Evolutionary conservation across 2,888 invertebrate species (phyloP).

Genomic region (Dryocosmus kuriphilus): DNA sequence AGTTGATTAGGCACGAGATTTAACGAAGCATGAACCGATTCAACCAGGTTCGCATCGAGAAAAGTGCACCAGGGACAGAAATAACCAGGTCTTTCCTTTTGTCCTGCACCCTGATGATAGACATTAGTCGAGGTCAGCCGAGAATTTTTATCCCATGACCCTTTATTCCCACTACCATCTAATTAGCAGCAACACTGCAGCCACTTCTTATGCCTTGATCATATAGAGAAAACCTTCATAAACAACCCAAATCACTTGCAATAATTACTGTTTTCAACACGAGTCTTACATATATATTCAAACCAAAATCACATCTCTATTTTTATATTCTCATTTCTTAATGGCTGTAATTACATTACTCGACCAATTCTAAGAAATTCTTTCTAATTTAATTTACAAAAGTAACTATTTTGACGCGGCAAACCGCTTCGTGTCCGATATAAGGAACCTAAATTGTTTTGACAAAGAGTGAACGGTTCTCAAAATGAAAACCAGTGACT

Average conservation of each 20-base stretch:
- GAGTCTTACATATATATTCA: not conserved
- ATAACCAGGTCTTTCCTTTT: constrained; percentile 39
- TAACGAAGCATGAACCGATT: constrained; percentile 69
- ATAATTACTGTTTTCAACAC: not conserved
- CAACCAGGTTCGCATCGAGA: constrained; percentile 65
- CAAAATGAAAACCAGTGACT: too few relatives aligned
- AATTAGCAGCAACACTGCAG: constrained; percentile 7
- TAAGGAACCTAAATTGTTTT: too few relatives aligned
- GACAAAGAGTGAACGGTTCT: too few relatives aligned
- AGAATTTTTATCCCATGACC: constrained; percentile 27
- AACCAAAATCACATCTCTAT: not conserved
- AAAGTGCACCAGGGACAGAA: constrained; percentile 41
- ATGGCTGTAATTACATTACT: not conserved
- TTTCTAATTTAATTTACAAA: not conserved
- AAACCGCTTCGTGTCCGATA: too few relatives aligned
- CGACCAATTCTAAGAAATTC: not conserved
- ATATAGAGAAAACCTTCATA: not conserved
- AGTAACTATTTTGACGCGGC: too few relatives aligned
- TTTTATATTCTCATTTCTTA: not conserved
- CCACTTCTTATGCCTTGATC: not conserved
- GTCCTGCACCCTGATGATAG: constrained; percentile 11
- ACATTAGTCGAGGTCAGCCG: constrained; percentile 33
- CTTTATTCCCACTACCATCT: not conserved
- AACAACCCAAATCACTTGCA: not conserved
- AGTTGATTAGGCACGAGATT: constrained; percentile 69